Conservation (phyloP, 2,113 vertebrate genomes). For the Heptranchias perlo region DNA sequence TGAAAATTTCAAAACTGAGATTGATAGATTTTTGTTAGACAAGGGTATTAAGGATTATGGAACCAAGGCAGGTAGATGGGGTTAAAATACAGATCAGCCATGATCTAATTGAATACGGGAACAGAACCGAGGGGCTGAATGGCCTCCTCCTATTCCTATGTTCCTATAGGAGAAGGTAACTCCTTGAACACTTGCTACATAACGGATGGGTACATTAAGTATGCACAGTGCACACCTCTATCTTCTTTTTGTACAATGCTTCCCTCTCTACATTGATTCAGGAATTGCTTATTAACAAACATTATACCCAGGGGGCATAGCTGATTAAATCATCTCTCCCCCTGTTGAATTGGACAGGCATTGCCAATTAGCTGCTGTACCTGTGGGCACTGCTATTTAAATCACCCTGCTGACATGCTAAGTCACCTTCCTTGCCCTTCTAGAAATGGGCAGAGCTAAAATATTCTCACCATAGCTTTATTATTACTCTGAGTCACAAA, state of each 20-base stretch:
- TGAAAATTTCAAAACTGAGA: too few species aligned
- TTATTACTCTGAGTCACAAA: not conserved
- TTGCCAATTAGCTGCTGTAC: not conserved
- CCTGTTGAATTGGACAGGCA: not conserved
- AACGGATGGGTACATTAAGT: not conserved
- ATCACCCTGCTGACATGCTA: not conserved
- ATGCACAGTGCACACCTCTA: not conserved
- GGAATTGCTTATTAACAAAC: not conserved
- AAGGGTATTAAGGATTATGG: too few species aligned
- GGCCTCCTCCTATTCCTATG: too few species aligned
- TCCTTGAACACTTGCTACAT: not conserved
- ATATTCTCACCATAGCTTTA: not conserved
- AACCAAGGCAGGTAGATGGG: too few species aligned
- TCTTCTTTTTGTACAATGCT: not conserved
- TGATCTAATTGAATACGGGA: too few species aligned
- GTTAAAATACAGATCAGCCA: too few species aligned
- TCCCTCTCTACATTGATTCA: constrained; percentile 3
- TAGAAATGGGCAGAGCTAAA: not conserved
- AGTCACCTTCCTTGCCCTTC: constrained; percentile 8
- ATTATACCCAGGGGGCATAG: not conserved
- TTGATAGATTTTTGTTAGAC: too few species aligned
- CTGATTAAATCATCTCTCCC: constrained; percentile 1
- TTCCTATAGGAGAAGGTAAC: too few species aligned
- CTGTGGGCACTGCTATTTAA: constrained; percentile 17
- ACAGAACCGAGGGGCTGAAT: too few species aligned